Evolutionary conservation across 1,140 invertebrate genomes (phyloP).

Genomic region (Choristoneura fumiferana): DNA sequence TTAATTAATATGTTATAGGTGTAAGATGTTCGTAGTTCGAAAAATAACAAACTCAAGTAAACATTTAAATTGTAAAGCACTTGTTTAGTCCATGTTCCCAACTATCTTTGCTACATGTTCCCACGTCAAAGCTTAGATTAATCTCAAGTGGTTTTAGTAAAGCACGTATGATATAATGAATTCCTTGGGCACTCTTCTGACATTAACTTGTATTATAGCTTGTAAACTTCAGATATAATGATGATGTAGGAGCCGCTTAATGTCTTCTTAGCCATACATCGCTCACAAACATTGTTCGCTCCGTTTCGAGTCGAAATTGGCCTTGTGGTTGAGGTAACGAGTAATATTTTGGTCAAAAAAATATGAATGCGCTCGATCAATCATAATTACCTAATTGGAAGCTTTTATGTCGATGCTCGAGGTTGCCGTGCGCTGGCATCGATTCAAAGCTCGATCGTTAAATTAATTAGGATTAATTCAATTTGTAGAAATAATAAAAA

Average conservation of each 20-base stretch:
- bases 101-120: too few relatives aligned
- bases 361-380: slow-evolving; percentile 13
- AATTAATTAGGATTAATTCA: slow-evolving; percentile 14
- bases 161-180: slow-evolving; percentile 15
- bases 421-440: background rate
- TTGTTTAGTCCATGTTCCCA: too few relatives aligned
- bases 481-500: background rate
- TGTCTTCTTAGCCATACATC: slow-evolving; percentile 17
- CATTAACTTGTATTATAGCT: slow-evolving; percentile 18
- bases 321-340: slow-evolving; percentile 15
- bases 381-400: slow-evolving; percentile 17
- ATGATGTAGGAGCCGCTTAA: slow-evolving; percentile 14
- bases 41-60: too few relatives aligned
- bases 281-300: background rate
- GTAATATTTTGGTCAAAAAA: slow-evolving; percentile 9
- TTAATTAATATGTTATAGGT: too few relatives aligned
- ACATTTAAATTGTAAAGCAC: too few relatives aligned
- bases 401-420: slow-evolving; percentile 2
- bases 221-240: slow-evolving; percentile 19
- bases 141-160: slow-evolving; percentile 12
- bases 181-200: slow-evolving; percentile 6
- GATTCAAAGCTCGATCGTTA: background rate
- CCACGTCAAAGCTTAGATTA: slow-evolving; percentile 13
- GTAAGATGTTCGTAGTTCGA: too few relatives aligned
- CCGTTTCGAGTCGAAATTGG: slow-evolving; percentile 15